Conservation (phyloP, 2,888 invertebrate species). For the Rosalia funebris region DNA sequence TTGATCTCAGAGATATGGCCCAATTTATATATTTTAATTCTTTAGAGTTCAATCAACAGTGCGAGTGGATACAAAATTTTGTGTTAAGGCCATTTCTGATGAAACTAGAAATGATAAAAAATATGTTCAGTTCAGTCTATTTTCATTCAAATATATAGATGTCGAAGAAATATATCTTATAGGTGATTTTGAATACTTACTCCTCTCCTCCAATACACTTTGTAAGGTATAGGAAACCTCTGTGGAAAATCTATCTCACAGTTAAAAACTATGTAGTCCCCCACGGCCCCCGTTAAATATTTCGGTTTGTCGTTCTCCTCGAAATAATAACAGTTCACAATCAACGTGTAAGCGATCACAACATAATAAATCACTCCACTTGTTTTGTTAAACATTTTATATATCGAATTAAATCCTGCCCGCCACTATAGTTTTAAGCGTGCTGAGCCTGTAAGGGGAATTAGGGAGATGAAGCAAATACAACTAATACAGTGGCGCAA, state of each 20-base stretch:
- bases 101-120: no score
- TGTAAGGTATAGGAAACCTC: constrained; percentile 85
- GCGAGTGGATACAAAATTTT: no score
- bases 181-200: no score
- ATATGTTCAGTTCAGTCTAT: no score
- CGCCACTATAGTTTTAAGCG: background rate
- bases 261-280: constrained; percentile 82
- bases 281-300: constrained; percentile 73
- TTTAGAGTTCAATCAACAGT: no score
- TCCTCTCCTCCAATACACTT: constrained; percentile 90
- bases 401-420: constrained; percentile 1
- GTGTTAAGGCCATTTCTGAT: no score
- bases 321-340: constrained; percentile 49
- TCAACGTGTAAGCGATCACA: constrained; percentile 34
- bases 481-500: constrained; percentile 37
- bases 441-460: constrained; percentile 38
- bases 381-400: constrained; percentile 23
- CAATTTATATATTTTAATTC: no score
- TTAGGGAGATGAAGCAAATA: constrained; percentile 43
- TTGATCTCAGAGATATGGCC: no score
- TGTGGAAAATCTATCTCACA: constrained; percentile 90
- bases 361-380: constrained; percentile 36
- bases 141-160: no score
- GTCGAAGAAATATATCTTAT: no score
- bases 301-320: constrained; percentile 58